Evolutionary conservation across 2,888 invertebrate genomes (phyloP).

Genomic region (Priocnemis perturbator): DNA sequence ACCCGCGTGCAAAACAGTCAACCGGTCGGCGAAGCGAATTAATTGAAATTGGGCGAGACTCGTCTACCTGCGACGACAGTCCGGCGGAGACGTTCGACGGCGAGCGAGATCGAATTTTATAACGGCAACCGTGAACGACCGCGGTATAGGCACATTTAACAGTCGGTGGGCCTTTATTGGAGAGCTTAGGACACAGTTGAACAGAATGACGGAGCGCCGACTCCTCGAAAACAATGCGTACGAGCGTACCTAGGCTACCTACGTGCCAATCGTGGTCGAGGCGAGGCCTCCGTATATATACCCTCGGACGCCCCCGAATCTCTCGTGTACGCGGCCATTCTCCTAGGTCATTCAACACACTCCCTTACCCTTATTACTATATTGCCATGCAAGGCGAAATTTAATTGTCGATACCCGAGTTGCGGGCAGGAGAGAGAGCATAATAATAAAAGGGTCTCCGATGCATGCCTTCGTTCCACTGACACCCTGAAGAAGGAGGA

Average conservation of each 20-base stretch:
- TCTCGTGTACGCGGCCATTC: neutral
- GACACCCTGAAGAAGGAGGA: neutral
- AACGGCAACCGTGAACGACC: conserved; percentile 1
- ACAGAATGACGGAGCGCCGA: conserved; percentile 19
- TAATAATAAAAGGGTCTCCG: conserved; percentile 25
- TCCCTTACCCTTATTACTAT: conserved; percentile 31
- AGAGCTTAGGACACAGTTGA: conserved; percentile 46
- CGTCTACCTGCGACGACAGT: neutral
- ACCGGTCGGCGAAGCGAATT: too few relatives aligned
- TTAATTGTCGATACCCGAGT: conserved; percentile 22
- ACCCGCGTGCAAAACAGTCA: too few relatives aligned
- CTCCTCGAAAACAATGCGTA: conserved; percentile 25
- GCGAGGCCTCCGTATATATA: neutral
- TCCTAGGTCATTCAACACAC: conserved; percentile 14
- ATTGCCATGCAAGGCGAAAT: conserved; percentile 19
- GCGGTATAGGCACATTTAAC: neutral
- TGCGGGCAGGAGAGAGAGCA: conserved; percentile 21
- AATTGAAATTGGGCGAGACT: too few relatives aligned
- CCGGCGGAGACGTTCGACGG: neutral
- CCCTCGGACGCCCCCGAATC: neutral
- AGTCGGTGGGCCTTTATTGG: conserved; percentile 49
- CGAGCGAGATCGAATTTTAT: neutral
- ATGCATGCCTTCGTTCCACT: neutral
- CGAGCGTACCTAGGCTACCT: conserved; percentile 14
- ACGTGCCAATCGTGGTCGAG: too few relatives aligned